Conservation (phyloP, 1,140 invertebrate species). For the Nebria ingens region DNA sequence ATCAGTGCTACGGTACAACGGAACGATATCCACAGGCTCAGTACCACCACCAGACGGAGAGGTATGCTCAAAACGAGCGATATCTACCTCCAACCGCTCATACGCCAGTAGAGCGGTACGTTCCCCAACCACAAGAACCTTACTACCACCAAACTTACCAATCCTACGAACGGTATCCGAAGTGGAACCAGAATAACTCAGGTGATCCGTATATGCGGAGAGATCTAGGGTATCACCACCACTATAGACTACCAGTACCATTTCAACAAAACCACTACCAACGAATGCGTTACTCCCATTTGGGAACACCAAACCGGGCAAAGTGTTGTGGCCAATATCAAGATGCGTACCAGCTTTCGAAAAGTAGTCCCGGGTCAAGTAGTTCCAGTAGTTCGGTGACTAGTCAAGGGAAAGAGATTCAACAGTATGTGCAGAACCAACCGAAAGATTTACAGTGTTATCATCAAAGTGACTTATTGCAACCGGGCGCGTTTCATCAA, state of each 20-base stretch:
- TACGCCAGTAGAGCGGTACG: conserved; percentile 49
- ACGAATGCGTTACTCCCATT: conserved; percentile 19
- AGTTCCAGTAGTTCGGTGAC: conserved; percentile 33
- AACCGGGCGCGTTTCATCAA: conserved; percentile 14
- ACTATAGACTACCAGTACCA: conserved; percentile 44
- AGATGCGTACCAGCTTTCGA: conserved; percentile 25
- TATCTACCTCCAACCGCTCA: conserved; percentile 56
- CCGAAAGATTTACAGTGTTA: conserved; percentile 10
- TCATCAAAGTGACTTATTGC: neutral
- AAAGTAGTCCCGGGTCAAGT: conserved; percentile 41
- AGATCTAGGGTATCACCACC: conserved; percentile 46
- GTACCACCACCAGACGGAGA: conserved; percentile 15
- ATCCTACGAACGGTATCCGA: conserved; percentile 24
- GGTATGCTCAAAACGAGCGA: conserved; percentile 26
- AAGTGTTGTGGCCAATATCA: conserved; percentile 30
- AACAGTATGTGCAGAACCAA: conserved; percentile 16
- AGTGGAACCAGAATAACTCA: conserved; percentile 31
- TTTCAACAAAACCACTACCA: conserved; percentile 32
- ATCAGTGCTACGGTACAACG: conserved; percentile 20
- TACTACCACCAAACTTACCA: conserved; percentile 28
- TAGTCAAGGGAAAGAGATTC: conserved; percentile 25
- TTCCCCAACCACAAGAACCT: conserved; percentile 23
- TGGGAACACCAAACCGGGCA: conserved; percentile 26
- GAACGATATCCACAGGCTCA: conserved; percentile 17
- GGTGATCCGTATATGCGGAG: conserved; percentile 48